Base-by-base conservation (phyloP, 2,888 invertebrate genomes). In the Scaptomyza caliginosa region DNA sequence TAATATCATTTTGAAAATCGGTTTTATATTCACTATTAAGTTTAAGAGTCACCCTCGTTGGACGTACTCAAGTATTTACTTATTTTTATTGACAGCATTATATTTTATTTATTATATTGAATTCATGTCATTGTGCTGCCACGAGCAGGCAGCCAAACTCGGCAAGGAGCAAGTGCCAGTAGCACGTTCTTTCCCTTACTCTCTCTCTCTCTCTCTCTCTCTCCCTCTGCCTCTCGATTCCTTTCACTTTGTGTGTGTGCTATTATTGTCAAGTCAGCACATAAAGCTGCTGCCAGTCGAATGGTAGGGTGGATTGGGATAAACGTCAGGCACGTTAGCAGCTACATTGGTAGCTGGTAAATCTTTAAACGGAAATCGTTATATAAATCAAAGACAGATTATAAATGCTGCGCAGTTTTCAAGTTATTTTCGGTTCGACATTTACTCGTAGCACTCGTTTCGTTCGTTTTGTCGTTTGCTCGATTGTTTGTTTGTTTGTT, bases 321-420 rank as follows among this genome's bases (percentile, higher is more conserved):
- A 57, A 54, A 63, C 63, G 73, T 72, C 70, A 67, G 49, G 38
- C 34, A 45, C 67, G 67, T 67, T 57, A 46, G 68, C 57, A 65
- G 64, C 45, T 21, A 51, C 67, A 51, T 66, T 52, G 13, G 67
- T 43, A 49, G 52, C 68, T 46, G 56, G 74, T 59, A 72, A 50
- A 65, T 72, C 68, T 73, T 77, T 77, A 77, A 81, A 71, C 86
- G 86, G 88, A 87, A 87, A 88, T 88, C 86, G 86, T 88, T 87
- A 88, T 85, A 86, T 86, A 86, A 88, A 88, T 87, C 88, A 87
- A 83, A 79, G 81, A 74, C 83, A 79, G 81, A 86, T 88, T 86
- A 88, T 80, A 82, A 83, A 82, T 82, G 83, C 74, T 79, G 73
- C 79, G 83, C 86, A 83, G 77, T 88, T 86, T 75, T 82, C 74